Base-by-base conservation (phyloP, 2,888 invertebrate genomes). In the Chaetogeoica ovagalla region DNA sequence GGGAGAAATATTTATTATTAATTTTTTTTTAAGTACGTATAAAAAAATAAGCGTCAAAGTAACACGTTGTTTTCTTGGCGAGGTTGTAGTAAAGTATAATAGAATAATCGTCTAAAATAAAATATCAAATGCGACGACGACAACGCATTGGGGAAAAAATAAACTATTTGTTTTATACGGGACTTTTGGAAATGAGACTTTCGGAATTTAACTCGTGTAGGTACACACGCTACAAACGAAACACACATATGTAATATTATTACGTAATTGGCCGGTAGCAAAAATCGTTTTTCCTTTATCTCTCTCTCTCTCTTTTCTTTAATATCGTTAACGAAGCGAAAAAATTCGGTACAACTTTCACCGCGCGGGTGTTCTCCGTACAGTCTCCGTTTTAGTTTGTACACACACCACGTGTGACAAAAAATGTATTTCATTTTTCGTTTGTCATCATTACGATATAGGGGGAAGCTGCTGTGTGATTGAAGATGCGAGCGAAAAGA, bases 371-470 rank as follows among this genome's bases (percentile, higher is more conserved):
- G 74, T 66, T 43, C 74, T 39, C 21, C 15, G 39, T 48, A 21
- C 19, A 23, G 21, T 23, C n/a, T n/a, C 17, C 9, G 48, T 52
- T 21, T 23, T 66, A 59, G 63, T 75, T 39, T 6, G 13, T 66
- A 19, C 6, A 43, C 17, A 17, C 39, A 5, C 37, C 17, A 19
- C 39, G 75, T 57, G 74, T 21, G 74, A 65, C 55, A 66, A 55
- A 63, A n/a, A 57, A 57, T 19, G 23, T 23, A 30, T 30, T 30
- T 30, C 4, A 23, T 66, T 70, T 70, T 63, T 21, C 8, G 43
- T 23, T 66, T 59, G 66, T 75, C 75, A 75, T 43, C 39, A 66
- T 75, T 66, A 43, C 66, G 66, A 57, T 66, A 57, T 66, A 17
- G 21, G n/a, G 13, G 23, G n/a, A n/a, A n/a, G 66, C 39, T 37